Percentiles rank a stretch among this genome's conserved stretches.
phyloP scores from a whole-genome alignment of 2,797 vertebrate genomes.

The Pseudocheirus occidentalis region DNA sequence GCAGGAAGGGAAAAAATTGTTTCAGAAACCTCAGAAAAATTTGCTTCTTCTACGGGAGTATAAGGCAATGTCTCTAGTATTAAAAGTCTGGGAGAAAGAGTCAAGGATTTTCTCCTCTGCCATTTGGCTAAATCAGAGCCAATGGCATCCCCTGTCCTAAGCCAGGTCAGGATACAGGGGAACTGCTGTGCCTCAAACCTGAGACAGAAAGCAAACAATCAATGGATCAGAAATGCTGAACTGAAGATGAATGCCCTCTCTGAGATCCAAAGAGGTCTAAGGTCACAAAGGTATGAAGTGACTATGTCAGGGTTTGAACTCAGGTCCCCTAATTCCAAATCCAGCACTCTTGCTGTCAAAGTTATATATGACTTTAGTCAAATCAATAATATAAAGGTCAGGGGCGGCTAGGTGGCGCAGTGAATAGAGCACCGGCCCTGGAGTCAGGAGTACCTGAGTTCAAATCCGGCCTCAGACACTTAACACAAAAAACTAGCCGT shows the following conservation, averaged over 20 bases:
- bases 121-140: neutral
- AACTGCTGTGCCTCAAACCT: neutral
- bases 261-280: neutral
- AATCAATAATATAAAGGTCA: neutral
- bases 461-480: too few relatives aligned
- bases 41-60: neutral
- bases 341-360: neutral
- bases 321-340: neutral
- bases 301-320: neutral
- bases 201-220: neutral
- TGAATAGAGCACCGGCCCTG: too few relatives aligned
- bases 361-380: neutral
- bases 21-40: neutral
- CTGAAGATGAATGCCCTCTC: neutral
- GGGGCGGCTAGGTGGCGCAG: too few relatives aligned
- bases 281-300: neutral
- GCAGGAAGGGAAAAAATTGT: neutral
- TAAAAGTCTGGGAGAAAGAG: neutral
- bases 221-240: neutral
- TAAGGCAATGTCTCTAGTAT: neutral
- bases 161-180: neutral
- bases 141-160: neutral
- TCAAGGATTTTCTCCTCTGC: neutral
- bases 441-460: too few relatives aligned
- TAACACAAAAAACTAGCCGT: too few relatives aligned